A percentile compares a stretch with the other conserved stretches of the same genome.
phyloP scores from a whole-genome alignment of 2,797 vertebrate genomes.

The Anabacerthia variegaticeps region DNA sequence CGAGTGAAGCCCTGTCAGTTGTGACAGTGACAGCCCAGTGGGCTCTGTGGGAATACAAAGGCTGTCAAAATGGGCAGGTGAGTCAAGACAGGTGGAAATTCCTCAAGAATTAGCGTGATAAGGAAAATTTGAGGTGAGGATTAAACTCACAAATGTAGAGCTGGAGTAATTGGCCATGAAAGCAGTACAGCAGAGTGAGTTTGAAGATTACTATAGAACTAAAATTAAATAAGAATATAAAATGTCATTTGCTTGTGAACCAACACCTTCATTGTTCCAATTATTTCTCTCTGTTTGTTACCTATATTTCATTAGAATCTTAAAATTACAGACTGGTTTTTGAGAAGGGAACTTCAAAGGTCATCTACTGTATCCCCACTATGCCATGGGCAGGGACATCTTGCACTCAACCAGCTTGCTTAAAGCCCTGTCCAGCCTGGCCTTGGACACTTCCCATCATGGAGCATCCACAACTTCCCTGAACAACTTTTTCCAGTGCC shows the following conservation, averaged over 20 bases:
- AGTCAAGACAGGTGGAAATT: not conserved
- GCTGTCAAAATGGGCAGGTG: not conserved
- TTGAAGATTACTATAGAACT: not conserved
- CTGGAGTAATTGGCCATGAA: not conserved
- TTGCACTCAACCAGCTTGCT: not conserved
- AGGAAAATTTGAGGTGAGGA: not conserved
- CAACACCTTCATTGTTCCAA: not conserved
- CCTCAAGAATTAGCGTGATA: not conserved
- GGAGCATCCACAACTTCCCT: not conserved
- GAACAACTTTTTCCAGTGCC: not conserved
- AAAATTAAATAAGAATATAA: not conserved
- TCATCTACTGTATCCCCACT: accelerated
- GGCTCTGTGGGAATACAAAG: not conserved
- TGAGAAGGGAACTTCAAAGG: not conserved
- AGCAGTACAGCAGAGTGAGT: not conserved
- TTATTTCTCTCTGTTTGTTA: not conserved
- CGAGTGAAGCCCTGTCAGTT: accelerated
- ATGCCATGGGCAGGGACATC: not conserved
- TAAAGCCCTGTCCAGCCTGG: not conserved
- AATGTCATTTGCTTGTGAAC: not conserved
- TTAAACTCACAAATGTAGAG: not conserved
- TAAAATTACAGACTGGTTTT: not conserved
- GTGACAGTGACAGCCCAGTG: not conserved
- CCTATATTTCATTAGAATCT: not conserved
- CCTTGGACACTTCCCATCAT: not conserved